Evolutionary conservation across 2,888 invertebrate species (phyloP).

Genomic region (Rhogogaster chlorosoma): DNA sequence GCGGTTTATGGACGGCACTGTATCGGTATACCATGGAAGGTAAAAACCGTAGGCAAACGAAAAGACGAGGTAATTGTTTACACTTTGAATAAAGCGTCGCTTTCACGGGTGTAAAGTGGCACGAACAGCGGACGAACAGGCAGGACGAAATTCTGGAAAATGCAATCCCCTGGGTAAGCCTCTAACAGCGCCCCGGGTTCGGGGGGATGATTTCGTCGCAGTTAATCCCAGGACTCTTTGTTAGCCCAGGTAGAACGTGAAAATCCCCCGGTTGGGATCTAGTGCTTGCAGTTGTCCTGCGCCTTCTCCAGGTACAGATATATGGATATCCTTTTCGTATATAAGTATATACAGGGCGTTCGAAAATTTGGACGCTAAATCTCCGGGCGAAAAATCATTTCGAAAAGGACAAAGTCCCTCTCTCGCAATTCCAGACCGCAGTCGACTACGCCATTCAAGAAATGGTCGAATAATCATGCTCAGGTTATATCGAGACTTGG

Average conservation of each 20-base stretch:
- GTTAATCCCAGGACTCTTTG: slow-evolving; percentile 62
- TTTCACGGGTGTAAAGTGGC: slow-evolving; percentile 26
- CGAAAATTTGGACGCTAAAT: neutral
- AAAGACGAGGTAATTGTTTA: slow-evolving; percentile 8
- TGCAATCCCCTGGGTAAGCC: slow-evolving; percentile 20
- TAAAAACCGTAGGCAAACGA: neutral
- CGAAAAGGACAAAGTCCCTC: neutral
- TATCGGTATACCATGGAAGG: no score
- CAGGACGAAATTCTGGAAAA: slow-evolving; percentile 38
- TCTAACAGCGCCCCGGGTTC: neutral
- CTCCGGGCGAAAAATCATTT: neutral
- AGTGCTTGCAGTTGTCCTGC: slow-evolving; percentile 2
- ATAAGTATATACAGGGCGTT: neutral
- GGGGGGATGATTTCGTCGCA: slow-evolving; percentile 65
- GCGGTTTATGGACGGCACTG: neutral
- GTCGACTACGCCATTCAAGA: neutral
- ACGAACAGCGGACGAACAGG: neutral
- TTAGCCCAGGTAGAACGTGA: slow-evolving; percentile 68
- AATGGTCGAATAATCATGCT: neutral
- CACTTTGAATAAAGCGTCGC: neutral
- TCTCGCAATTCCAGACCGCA: neutral
- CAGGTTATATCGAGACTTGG: neutral
- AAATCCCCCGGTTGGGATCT: slow-evolving; percentile 63
- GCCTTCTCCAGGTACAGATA: neutral
- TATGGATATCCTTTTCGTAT: neutral